A percentile compares a stretch with the other conserved stretches of the same genome.
Evolutionary conservation across 2,797 vertebrate species (phyloP).

Genomic region (Glossophaga mutica): DNA sequence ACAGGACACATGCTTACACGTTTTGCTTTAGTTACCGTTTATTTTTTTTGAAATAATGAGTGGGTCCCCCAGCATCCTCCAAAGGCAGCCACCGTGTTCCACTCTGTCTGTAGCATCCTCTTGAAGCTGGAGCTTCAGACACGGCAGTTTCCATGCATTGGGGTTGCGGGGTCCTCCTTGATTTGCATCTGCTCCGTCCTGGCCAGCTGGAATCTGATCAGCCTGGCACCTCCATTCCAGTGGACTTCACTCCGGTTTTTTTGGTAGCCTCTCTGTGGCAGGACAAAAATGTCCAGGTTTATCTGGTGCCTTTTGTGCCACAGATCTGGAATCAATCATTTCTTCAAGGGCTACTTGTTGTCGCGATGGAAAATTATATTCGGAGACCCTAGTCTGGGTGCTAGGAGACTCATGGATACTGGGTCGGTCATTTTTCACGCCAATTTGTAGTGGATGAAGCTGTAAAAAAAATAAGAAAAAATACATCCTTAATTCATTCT

Average conservation of each 20-base stretch:
- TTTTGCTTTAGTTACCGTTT: neutral
- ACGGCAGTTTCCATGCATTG: neutral
- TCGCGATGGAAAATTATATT: neutral
- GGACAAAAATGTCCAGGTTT: neutral
- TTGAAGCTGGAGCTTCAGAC: neutral
- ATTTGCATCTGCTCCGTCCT: neutral
- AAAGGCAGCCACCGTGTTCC: neutral
- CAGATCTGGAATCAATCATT: neutral
- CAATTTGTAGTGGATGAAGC: neutral
- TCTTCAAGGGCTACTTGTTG: neutral
- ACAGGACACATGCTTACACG: neutral
- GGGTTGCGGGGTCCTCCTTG: neutral
- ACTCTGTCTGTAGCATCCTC: neutral
- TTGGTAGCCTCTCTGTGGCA: neutral
- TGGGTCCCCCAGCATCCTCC: neutral
- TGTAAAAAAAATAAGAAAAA: constrained; percentile 5
- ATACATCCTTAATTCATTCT: neutral
- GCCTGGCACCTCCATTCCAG: neutral
- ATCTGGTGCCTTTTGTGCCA: neutral
- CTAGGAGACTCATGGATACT: neutral
- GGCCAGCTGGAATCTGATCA: neutral
- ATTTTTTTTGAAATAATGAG: neutral
- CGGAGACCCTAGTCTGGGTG: neutral
- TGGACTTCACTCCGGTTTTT: neutral
- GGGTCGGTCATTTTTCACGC: neutral